Conservation (phyloP, 2,888 invertebrate genomes). For the Tipula unca region DNA sequence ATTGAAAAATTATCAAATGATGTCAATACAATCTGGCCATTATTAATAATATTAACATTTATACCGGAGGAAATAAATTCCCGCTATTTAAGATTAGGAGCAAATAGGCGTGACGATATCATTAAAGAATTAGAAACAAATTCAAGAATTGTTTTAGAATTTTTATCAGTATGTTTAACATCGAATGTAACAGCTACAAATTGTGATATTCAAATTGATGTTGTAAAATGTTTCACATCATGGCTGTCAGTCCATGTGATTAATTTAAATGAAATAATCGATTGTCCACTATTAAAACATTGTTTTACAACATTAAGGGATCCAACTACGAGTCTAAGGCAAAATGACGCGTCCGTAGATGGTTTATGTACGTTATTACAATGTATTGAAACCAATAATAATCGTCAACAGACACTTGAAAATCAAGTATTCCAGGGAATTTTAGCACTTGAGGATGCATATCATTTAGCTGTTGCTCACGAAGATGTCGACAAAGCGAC, state of each 20-base stretch:
- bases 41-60: constrained; percentile 86
- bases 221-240: constrained; percentile 79
- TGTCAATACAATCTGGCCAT: constrained; percentile 63
- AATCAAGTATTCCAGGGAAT: constrained; percentile 74
- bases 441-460: constrained; percentile 69
- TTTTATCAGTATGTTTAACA: constrained; percentile 64
- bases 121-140: constrained; percentile 68
- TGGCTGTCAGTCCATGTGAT: constrained; percentile 84
- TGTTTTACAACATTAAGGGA: constrained; percentile 61
- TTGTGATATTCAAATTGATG: constrained; percentile 56
- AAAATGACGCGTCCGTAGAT: constrained; percentile 88
- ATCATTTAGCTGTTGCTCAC: constrained; percentile 82
- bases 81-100: constrained; percentile 71
- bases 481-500: constrained; percentile 92
- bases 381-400: constrained; percentile 67
- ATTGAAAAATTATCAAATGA: constrained; percentile 62
- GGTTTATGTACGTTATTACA: constrained; percentile 80
- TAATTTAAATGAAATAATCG: constrained; percentile 61
- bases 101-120: constrained; percentile 81
- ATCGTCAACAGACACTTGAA: constrained; percentile 59
- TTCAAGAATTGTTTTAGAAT: constrained; percentile 67
- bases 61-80: constrained; percentile 93
- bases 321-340: constrained; percentile 49
- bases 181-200: constrained; percentile 55
- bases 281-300: constrained; percentile 63